Evolutionary conservation across 2,797 vertebrate species (phyloP).

Genomic region (Coregonus suidteri): DNA sequence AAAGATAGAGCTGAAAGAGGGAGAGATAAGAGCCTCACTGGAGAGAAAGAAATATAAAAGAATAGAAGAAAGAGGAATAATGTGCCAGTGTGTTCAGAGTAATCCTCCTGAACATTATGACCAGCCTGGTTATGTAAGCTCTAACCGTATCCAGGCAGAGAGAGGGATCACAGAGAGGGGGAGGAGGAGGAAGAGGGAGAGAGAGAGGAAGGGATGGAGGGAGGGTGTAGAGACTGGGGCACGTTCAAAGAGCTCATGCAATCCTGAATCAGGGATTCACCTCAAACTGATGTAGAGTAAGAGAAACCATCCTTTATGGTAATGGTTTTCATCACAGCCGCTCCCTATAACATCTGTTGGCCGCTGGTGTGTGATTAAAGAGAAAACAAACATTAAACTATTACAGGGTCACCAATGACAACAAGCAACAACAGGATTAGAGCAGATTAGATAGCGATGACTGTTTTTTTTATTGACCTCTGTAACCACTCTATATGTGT

Average conservation of each 20-base stretch:
- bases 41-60: constrained; percentile 7
- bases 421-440: not conserved
- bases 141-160: constrained; percentile 51
- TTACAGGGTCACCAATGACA: not conserved
- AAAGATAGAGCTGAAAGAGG: constrained; percentile 39
- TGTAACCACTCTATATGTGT: not conserved
- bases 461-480: not conserved
- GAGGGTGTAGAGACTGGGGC: constrained; percentile 1
- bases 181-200: constrained; percentile 1
- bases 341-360: not conserved
- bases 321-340: not conserved
- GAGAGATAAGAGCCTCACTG: constrained; percentile 24
- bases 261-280: not conserved
- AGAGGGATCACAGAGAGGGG: constrained; percentile 21
- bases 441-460: constrained; percentile 19
- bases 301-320: not conserved
- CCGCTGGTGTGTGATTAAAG: not conserved
- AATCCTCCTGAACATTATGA: constrained; percentile 30
- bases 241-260: not conserved
- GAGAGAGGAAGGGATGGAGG: constrained; percentile 17
- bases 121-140: constrained; percentile 48
- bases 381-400: not conserved
- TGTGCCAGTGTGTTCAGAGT: constrained; percentile 22
- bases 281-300: too few relatives aligned
- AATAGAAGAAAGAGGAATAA: constrained; percentile 6